Evolutionary conservation across 2,888 invertebrate genomes (phyloP).

Genomic region (Papilio demoleus): DNA sequence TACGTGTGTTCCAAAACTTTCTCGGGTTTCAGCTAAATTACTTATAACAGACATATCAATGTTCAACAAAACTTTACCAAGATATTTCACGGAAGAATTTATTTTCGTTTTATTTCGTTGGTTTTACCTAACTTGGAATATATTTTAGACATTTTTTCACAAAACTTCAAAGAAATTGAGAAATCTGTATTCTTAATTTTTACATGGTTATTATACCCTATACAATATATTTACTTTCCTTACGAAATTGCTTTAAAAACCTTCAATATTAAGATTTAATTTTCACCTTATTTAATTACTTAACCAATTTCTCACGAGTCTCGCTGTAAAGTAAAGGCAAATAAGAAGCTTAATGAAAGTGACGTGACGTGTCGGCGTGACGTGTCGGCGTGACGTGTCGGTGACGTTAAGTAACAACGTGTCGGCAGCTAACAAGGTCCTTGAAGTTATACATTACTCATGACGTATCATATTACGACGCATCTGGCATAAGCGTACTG

Average conservation of each 20-base stretch:
- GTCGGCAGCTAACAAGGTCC: background rate
- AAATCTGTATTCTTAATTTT: no score
- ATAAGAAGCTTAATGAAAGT: constrained; percentile 14
- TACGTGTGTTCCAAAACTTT: background rate
- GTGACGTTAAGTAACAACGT: background rate
- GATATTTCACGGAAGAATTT: background rate
- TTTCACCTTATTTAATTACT: constrained; percentile 5
- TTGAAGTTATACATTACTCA: background rate
- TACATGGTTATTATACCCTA: no score
- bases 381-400: constrained; percentile 4
- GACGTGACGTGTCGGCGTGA: constrained; percentile 9
- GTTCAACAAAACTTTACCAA: background rate
- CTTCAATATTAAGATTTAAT: background rate
- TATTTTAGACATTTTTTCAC: background rate
- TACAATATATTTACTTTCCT: no score
- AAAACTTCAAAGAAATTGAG: background rate
- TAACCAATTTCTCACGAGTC: background rate
- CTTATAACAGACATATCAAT: constrained; percentile 8
- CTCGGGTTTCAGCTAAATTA: constrained; percentile 5
- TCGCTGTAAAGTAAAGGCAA: background rate
- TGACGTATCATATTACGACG: background rate
- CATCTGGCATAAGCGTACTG: background rate
- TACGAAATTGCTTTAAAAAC: no score
- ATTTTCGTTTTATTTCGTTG: background rate
- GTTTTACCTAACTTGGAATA: background rate